Conservation (phyloP, 1,140 invertebrate genomes). For the Drosophila auraria region DNA sequence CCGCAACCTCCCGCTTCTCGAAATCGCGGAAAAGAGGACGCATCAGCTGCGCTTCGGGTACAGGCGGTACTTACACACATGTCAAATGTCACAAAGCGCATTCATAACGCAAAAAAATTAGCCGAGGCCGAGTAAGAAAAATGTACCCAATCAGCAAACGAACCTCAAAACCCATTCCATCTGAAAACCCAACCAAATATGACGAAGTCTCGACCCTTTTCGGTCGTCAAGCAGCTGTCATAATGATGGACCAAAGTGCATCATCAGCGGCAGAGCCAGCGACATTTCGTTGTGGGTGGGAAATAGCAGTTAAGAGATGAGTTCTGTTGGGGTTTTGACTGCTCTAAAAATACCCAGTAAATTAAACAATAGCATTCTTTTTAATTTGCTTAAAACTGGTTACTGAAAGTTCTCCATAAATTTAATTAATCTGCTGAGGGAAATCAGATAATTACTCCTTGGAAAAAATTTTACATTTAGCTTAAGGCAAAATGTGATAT, state of each 20-base stretch:
- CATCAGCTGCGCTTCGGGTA: conserved; percentile 54
- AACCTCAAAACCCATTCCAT: conserved; percentile 13
- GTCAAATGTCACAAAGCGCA: conserved; percentile 78
- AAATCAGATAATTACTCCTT: background rate
- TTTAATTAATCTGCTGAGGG: no score
- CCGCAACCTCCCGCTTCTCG: background rate
- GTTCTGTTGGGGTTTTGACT: background rate
- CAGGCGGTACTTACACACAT: conserved; percentile 51
- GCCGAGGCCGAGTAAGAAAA: conserved; percentile 61
- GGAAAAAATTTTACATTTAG: background rate
- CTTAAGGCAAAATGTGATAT: background rate
- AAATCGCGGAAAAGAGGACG: conserved; percentile 6
- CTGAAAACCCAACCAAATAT: conserved; percentile 17
- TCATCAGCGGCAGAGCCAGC: conserved; percentile 43
- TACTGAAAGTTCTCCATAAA: no score
- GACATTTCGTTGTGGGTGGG: conserved; percentile 9
- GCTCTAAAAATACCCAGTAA: background rate
- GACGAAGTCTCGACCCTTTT: conserved; percentile 50
- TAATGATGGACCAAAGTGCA: conserved; percentile 82
- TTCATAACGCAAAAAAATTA: conserved; percentile 71
- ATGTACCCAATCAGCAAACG: conserved; percentile 67
- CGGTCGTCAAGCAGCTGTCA: conserved; percentile 80
- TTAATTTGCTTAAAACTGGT: no score
- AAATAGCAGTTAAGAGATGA: conserved; percentile 3
- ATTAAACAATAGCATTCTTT: no score